phyloP scores from a whole-genome alignment of 2,113 vertebrate species.

The Anser cygnoides region DNA sequence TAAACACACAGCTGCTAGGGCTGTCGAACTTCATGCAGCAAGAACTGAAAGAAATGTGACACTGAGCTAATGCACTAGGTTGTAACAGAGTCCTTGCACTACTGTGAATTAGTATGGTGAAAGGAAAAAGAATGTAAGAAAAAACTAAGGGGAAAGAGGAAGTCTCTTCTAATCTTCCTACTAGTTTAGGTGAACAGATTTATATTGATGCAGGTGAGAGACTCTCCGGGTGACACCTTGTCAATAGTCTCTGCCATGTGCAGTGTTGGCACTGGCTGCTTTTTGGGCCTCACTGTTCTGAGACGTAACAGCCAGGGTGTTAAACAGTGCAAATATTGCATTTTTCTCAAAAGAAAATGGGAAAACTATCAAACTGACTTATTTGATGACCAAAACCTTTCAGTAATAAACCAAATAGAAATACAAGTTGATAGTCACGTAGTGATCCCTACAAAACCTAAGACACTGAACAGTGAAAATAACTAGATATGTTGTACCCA shows the following conservation, averaged over 20 bases:
- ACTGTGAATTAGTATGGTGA: neutral
- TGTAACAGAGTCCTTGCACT: neutral
- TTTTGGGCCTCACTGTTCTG: neutral
- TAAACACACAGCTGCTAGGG: neutral
- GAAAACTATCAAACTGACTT: neutral
- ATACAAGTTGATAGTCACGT: neutral
- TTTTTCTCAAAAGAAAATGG: neutral
- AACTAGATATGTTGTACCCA: fast-evolving
- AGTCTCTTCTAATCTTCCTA: neutral
- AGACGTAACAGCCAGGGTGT: neutral
- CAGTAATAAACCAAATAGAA: neutral
- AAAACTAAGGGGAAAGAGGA: neutral
- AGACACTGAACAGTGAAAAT: neutral
- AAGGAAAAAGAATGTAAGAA: neutral
- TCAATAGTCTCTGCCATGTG: neutral
- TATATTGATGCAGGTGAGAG: neutral
- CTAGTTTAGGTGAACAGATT: neutral
- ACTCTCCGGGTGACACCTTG: neutral
- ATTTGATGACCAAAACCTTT: neutral
- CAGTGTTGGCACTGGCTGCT: neutral
- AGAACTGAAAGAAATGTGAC: neutral
- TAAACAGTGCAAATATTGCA: neutral
- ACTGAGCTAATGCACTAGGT: neutral
- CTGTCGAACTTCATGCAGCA: neutral
- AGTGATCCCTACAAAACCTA: neutral